Evolutionary conservation across 2,888 invertebrate species (phyloP), one percentile per base, ranked within the genome.

Genomic region (Suillia variegata): DNA sequence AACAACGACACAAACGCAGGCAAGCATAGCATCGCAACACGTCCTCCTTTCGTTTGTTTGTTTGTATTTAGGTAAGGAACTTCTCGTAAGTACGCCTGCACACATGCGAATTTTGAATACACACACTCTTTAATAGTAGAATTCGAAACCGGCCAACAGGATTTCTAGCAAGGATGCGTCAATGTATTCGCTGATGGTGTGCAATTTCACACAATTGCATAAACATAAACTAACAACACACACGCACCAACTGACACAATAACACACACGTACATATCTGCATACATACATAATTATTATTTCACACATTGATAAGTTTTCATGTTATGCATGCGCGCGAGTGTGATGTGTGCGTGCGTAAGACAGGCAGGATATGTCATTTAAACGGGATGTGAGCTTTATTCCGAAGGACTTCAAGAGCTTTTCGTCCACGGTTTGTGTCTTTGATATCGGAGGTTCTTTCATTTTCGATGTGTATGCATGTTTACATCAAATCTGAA

Each of bases 51-150:
- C 26, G 10, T 5, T 26, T 26, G 26, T 6, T 10, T 5, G 26
- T n/a, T n/a, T 26, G 26, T 26, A 26, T 26, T 26, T 5, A 26
- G n/a, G 26, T 26, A 10, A 6, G 5, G 26, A 26, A 26, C 6
- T 26, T 5, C 26, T n/a, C n/a, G n/a, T n/a, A n/a, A n/a, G 31
- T 31, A n/a, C 15, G 38, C 13, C 15, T n/a, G 42, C 45, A 48
- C 48, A 48, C 20, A 21, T 50, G 50, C 15, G 50, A 24, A 24
- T 17, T 15, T 13, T 47, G 31, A 50, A 62, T 62, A 68, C 75
- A 75, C 76, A 77, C 71, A 75, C 77, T 74, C 73, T 77, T 70
- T 73, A 68, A 64, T 77, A 68, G 79, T 78, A 71, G 72, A 78
- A 64, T 74, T 67, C 65, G 24, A 62, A 78, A 59, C 65, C 71